Base-by-base conservation (phyloP, 2,113 vertebrate species). In the Anoplopoma fimbria region DNA sequence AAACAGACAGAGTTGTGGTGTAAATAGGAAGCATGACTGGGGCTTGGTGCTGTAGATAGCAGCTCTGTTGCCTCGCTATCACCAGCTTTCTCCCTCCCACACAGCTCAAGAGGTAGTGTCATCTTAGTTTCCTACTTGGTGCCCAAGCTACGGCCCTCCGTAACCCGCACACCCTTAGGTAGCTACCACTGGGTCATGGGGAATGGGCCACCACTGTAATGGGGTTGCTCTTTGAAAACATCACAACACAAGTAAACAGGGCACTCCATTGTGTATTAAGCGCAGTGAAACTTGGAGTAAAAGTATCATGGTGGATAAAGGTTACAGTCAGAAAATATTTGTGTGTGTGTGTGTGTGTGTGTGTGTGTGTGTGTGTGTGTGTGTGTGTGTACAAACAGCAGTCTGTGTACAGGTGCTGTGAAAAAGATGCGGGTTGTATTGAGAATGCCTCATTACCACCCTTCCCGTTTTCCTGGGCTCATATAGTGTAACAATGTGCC, bases 191-290 rank as follows among this genome's bases (percentile, higher is more conserved):
- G 81, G 92, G 85, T 93, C 86, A 55, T 31, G 40, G 84, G 82
- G 83, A 91, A 86, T 2, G 34, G 89, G 83, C 84, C 84, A 83
- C 69, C 67, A 78, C 82, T 84, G 88, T 92, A 93, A 93, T 92
- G 89, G 91, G 86, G 91, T 89, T 93, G 87, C 90, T 89, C 88
- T 95, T 93, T 93, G 84, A 94, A 93, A 94, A 90, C 91, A 91
- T 89, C 82, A 85, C 73, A 88, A 92, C 86, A 86, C 68, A 77
- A 88, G 90, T 88, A 92, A 93, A 93, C 88, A 86, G 88, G 85
- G 75, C 69, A 62, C 73, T 78, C 83, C 82, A 61, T 65, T 81
- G 91, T 87, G 86, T 89, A 92, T 92, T 90, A 93, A 89, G 88
- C 82, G 88, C 84, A 92, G 84, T 63, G 77, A 91, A 92, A 93